Percentiles rank a stretch among this genome's conserved stretches.
phyloP scores from a whole-genome alignment of 2,888 invertebrate species.

The Polymixis flavicincta region DNA sequence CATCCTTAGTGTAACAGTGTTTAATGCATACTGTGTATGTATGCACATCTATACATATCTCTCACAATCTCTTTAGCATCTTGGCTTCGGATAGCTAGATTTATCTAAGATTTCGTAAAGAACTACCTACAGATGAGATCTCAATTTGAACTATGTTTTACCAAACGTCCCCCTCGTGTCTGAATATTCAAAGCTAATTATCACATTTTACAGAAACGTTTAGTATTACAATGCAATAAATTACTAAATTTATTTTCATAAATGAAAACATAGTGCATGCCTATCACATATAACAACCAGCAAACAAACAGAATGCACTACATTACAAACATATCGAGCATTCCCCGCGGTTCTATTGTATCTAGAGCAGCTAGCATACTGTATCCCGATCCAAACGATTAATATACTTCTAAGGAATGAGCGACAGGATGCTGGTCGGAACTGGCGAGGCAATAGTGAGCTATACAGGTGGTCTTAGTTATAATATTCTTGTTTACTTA shows the following conservation, averaged over 20 bases:
- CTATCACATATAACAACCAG: conserved; percentile 72
- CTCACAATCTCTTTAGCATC: conserved; percentile 85
- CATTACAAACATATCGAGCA: conserved; percentile 50
- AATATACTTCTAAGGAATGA: conserved; percentile 55
- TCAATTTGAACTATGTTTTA: conserved; percentile 89
- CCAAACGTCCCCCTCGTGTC: conserved; percentile 81
- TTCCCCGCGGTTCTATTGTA: conserved; percentile 43
- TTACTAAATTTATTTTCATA: conserved; percentile 72
- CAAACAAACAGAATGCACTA: conserved; percentile 62
- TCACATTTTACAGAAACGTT: conserved; percentile 85
- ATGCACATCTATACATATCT: conserved; percentile 73
- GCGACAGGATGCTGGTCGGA: conserved; percentile 69
- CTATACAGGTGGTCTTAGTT: conserved; percentile 76
- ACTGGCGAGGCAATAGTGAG: conserved; percentile 82
- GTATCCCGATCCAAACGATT: conserved; percentile 30
- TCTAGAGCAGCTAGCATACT: conserved; percentile 31
- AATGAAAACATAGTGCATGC: conserved; percentile 70
- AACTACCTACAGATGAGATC: conserved; percentile 89
- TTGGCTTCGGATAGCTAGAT: conserved; percentile 88
- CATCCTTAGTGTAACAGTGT: conserved; percentile 61
- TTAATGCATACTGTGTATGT: conserved; percentile 63
- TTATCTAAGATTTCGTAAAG: conserved; percentile 86
- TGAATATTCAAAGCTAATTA: conserved; percentile 84
- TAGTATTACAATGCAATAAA: conserved; percentile 76
- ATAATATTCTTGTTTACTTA: conserved; percentile 77